Evolutionary conservation across 2,888 invertebrate species (phyloP).

Genomic region (Amiota minor): DNA sequence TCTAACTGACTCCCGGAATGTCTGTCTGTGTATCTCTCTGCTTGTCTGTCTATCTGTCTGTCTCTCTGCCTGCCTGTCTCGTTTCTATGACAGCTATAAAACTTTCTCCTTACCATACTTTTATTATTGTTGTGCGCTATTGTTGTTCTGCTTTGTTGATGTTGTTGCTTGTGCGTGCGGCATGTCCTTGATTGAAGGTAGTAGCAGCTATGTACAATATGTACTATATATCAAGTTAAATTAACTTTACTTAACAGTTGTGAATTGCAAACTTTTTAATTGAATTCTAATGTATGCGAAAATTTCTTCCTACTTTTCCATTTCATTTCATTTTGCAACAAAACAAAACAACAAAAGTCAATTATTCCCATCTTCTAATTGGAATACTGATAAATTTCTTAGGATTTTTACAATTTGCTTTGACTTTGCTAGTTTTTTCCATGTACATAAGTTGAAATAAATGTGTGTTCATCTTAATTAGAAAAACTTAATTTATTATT

Average conservation of each 20-base stretch:
- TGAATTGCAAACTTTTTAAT: slow-evolving; percentile 22
- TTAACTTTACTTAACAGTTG: neutral
- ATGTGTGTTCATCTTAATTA: too few species aligned
- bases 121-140: too few species aligned
- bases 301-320: neutral
- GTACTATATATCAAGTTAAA: too few species aligned
- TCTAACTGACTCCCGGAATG: neutral
- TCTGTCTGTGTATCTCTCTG: neutral
- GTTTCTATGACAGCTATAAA: slow-evolving; percentile 17
- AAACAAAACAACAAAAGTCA: too few species aligned
- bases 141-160: too few species aligned
- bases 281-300: slow-evolving; percentile 17
- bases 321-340: neutral
- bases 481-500: too few species aligned
- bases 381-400: neutral
- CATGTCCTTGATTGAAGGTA: neutral
- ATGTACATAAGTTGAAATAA: too few species aligned
- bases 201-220: too few species aligned
- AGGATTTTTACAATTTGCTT: neutral
- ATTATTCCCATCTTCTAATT: neutral
- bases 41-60: neutral
- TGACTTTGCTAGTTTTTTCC: too few species aligned
- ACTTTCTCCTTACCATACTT: neutral
- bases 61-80: slow-evolving; percentile 5
- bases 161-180: too few species aligned